Evolutionary conservation across 2,113 vertebrate genomes (phyloP).

Genomic region (Atlantisia rogersi): DNA sequence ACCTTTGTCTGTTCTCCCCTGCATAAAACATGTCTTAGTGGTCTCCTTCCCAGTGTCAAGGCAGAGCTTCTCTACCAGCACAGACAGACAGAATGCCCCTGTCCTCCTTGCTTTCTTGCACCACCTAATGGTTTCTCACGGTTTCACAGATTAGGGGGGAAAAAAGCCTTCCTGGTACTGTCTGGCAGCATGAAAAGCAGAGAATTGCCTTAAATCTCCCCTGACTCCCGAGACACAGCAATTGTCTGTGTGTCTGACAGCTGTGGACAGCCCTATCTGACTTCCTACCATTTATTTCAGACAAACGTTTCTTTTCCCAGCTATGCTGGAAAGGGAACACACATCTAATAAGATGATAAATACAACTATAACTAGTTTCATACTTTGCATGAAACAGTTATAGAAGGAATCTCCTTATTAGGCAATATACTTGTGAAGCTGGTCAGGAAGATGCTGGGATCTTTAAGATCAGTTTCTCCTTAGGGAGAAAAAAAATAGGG

Average conservation of each 20-base stretch:
- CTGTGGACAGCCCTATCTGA: background rate
- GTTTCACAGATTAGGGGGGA: background rate
- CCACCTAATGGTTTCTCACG: background rate
- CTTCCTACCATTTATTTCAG: background rate
- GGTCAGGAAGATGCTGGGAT: background rate
- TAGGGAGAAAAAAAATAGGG: background rate
- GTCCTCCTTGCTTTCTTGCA: background rate
- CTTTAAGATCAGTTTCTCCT: background rate
- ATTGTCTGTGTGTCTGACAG: background rate
- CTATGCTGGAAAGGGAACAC: background rate
- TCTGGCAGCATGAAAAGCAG: background rate
- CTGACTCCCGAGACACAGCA: background rate
- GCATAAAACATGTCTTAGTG: accelerated
- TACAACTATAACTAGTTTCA: background rate
- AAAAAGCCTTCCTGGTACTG: background rate
- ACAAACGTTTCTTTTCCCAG: background rate
- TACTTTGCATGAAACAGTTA: background rate
- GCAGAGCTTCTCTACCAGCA: background rate
- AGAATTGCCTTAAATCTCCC: background rate
- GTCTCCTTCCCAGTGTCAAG: background rate
- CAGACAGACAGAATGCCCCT: background rate
- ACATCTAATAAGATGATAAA: background rate
- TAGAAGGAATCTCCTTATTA: background rate
- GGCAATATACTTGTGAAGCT: background rate
- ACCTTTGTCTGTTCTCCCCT: background rate